Evolutionary conservation across 2,113 vertebrate genomes (phyloP), one percentile per base, ranked within the genome.

Genomic region (Sterna hirundo): DNA sequence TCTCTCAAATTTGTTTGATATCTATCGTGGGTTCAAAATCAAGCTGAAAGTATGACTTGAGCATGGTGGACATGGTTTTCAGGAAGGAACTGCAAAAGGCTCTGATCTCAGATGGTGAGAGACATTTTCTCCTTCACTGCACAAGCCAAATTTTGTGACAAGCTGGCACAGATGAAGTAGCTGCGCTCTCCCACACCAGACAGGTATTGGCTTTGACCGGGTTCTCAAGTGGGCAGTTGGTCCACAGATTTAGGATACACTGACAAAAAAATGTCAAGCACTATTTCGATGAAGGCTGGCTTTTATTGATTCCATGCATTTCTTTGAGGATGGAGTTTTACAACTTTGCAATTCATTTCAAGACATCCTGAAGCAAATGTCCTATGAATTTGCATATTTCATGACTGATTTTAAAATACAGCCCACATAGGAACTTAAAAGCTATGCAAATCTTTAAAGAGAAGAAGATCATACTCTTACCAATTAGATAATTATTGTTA

Each of bases 401-500:
- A 82, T 82, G 34, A 64, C 60, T 79, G 72, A 78, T 86, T 94
- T 93, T 89, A 76, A 94, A 94, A 89, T 55, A 76, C 55, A 82
- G 27, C 88, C 95, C 88, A 96, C 95, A 95, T 15, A 89, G 19
- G 21, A 89, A 82, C 27, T 92, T 92, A 87, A 93, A 95, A 84
- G 44, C 21, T 86, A 68, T 91, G 44, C 65, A 92, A 66, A 89
- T 61, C 55, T 89, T 82, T 68, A 76, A 86, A 93, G 61, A 94
- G 69, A 71, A 82, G 38, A 92, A 32, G 84, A 84, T 91, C 88
- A 83, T 89, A 54, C 66, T 89, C 74, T 92, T 89, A 49, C 49
- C 36, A 85, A 69, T 80, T 83, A 91, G 88, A 87, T 91, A 96
- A 97, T 96, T 92, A 92, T 91, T 95, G 65, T 93, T 94, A 84